Base-by-base conservation (phyloP, 2,113 vertebrate genomes). In the Dasyornis broadbenti region DNA sequence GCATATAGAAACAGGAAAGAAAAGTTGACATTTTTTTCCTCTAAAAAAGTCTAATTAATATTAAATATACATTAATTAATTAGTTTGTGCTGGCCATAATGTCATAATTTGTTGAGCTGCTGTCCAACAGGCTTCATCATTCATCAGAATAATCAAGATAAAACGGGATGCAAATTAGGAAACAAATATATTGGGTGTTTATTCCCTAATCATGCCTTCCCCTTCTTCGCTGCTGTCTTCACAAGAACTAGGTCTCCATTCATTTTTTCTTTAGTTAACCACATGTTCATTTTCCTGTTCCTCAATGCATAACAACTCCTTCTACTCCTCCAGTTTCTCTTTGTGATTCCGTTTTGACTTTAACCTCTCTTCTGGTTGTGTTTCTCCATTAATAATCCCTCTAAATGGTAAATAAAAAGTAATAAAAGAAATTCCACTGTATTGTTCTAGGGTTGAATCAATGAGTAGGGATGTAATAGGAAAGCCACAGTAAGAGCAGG, bases 11-110 rank as follows among this genome's bases (percentile, higher is more conserved):
- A 50, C 44, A 4, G 2, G 9, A 50, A 66, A 71, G 9, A 27
- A 28, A 35, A 88, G 15, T 2, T 11, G 7, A 60, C 9, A 5
- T 3, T 23, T n/a, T 21, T 47, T 26, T 0, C 1, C 13, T 24
- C 13, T 24, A 42, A 9, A 68, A 88, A 76, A 39, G 31, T 39
- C 8, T 56, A 28, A 39, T 47, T 35, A 40, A 4, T 72, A 40
- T 64, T 15, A 86, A 72, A 81, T 73, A 31, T n/a, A 50, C 50
- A 12, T 1, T 45, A 66, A 59, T 66, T 33, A 77, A 45, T 65
- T 71, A 63, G 8, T 10, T 82, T 66, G 23, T 68, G 39, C 13
- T 91, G 35, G 37, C 37, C 37, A 26, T 45, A 44, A 39, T 19
- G 10, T 22, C 6, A 14, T 40, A 24, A 65, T n/a, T 72, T 84